phyloP scores from a whole-genome alignment of 2,888 invertebrate species.

The Stictocephala bisonia region DNA sequence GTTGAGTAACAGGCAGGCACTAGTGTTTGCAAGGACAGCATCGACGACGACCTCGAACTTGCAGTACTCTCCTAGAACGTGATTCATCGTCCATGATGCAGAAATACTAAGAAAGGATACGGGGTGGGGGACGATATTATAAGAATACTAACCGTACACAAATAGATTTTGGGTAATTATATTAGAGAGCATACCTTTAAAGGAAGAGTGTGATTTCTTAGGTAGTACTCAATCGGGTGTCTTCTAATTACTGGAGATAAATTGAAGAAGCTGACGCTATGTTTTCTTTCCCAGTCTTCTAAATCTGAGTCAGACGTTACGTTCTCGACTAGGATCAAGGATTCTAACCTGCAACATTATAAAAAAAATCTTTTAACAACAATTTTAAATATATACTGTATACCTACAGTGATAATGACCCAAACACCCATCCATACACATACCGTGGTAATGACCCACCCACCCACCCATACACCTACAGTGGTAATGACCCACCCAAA shows the following conservation, averaged over 20 bases:
- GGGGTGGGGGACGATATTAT: too few relatives aligned
- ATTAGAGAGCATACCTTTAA: not conserved
- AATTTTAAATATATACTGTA: too few relatives aligned
- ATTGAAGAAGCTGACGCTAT: slow-evolving; percentile 11
- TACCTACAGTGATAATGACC: not conserved
- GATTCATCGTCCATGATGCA: too few relatives aligned
- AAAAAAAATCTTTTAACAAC: too few relatives aligned
- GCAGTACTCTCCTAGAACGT: too few relatives aligned
- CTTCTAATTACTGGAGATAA: not conserved
- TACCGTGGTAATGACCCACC: too few relatives aligned
- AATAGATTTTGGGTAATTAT: too few relatives aligned
- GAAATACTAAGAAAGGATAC: too few relatives aligned
- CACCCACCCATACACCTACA: too few relatives aligned
- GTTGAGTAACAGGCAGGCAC: slow-evolving; percentile 18
- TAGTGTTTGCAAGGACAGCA: slow-evolving; percentile 33
- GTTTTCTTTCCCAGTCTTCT: not conserved
- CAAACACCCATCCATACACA: too few relatives aligned
- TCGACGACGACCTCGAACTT: slow-evolving; percentile 16
- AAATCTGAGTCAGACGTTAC: not conserved
- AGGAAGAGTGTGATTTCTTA: not conserved
- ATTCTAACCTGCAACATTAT: slow-evolving; percentile 52
- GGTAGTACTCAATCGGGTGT: not conserved
- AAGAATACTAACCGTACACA: too few relatives aligned
- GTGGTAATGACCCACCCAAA: too few relatives aligned
- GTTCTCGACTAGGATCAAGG: slow-evolving; percentile 49